Base-by-base conservation (phyloP, 1,140 invertebrate species). In the Phymastichus coffea region DNA sequence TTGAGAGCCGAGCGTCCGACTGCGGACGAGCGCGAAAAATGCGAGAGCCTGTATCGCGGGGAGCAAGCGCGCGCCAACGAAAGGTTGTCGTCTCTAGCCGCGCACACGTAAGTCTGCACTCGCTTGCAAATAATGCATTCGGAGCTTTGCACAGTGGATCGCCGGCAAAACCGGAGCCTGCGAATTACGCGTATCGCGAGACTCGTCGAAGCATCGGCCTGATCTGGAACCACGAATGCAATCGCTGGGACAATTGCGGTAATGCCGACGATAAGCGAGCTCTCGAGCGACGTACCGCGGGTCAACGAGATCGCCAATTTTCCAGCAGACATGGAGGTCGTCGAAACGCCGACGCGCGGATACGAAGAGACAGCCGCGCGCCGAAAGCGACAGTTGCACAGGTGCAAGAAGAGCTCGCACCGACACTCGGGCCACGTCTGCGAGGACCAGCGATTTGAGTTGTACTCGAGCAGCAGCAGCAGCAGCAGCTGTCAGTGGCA, bases 361-460 rank as follows among this genome's bases (percentile, higher is more conserved):
- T n/a, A n/a, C n/a, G n/a, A n/a, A n/a, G n/a, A n/a, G n/a, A n/a
- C n/a, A n/a, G n/a, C n/a, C n/a, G n/a, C n/a, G n/a, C n/a, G n/a
- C n/a, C n/a, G n/a, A n/a, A n/a, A n/a, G n/a, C 55, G 17, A 15
- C 44, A 64, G 20, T 44, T 54, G 14, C 28, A 26, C 4, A 44
- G n/a, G 41, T 25, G 10, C 4, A 59, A 59, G 26, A 57, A 57
- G 15, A 40, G 14, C 14, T 57, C 47, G 14, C 33, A 33, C 7
- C 2, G 17, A 25, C 15, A 17, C 0, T 33, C 14, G 3, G 26
- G 35, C 17, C n/a, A 57, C 15, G 14, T 22, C 48, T 52, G 23
- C 19, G n/a, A 33, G 8, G 14, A 33, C 6, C 3, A 53, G 35
- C 10, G 15, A 59, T 14, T 33, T n/a, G n/a, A n/a, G n/a, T 2